These are phyloP conservation scores for Heliconius charithonia DNA, from an alignment of 2,888 invertebrate genomes.

Conservation along the genomic window DNA sequence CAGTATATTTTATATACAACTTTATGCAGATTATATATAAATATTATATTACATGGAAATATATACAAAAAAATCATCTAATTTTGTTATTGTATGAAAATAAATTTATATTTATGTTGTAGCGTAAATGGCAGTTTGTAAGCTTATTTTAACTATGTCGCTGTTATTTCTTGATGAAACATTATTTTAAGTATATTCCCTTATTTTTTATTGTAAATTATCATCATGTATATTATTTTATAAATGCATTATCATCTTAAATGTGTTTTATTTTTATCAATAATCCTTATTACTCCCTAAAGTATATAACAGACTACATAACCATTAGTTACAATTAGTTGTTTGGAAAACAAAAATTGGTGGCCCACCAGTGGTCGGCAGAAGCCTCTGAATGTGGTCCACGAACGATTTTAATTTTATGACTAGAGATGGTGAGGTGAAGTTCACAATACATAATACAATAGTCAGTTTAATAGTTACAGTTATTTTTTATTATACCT, in stretches of 20 bases:
- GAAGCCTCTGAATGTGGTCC: no score
- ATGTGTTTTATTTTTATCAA: background rate
- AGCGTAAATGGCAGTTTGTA: constrained; percentile 7
- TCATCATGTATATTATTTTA: constrained; percentile 48
- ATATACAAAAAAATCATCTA: background rate
- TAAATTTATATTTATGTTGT: constrained; percentile 16
- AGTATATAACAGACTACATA: background rate
- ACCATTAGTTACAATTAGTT: no score
- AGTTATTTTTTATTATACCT: no score
- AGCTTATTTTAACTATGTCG: constrained; percentile 22
- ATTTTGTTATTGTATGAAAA: constrained; percentile 7
- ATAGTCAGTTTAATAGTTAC: no score
- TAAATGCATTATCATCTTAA: constrained; percentile 51
- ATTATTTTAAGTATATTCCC: constrained; percentile 43
- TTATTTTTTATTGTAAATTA: constrained; percentile 45
- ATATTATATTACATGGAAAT: constrained; percentile 2
- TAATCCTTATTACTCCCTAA: background rate
- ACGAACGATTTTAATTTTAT: no score
- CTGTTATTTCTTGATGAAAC: constrained; percentile 22
- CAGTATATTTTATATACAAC: constrained; percentile 40
- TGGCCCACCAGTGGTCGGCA: no score
- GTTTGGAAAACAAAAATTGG: no score
- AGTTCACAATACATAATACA: no score
- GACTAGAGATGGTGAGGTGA: no score
- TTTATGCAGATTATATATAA: constrained; percentile 29